Evolutionary conservation across 2,113 vertebrate genomes (phyloP), one percentile per base, ranked within the genome.

Genomic region (Sciurus niger): DNA sequence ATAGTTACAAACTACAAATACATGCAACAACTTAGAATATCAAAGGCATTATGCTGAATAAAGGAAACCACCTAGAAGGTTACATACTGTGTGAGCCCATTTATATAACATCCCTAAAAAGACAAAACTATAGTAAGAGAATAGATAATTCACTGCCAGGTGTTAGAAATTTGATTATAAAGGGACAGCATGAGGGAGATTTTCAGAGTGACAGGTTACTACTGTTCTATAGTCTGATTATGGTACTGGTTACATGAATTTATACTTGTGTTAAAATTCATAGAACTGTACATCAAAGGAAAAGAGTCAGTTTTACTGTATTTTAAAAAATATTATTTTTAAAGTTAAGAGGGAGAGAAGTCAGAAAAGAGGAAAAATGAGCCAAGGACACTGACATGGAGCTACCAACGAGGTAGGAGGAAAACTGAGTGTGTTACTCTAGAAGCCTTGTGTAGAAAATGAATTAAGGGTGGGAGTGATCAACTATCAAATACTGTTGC

Each of bases 11-110:
- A 48, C 46, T 48, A 48, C 46, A 48, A 48, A 48, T 48, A 89
- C 14, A 80, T 20, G 46, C 10, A 90, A 70, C 13, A 89, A 79
- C 20, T 83, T 30, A 77, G 55, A 97, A 55, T 63, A 96, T 28
- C 43, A 89, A 76, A 68, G 78, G 10, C 16, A 82, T 76, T 86
- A 88, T 55, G 6, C 14, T 90, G 32, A 72, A 17, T 78, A 83
- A 93, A 97, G 91, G 58, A 89, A 86, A 79, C 32, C 68, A 94
- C 46, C 34, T 77, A 77, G 84, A 85, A 84, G 82, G 32, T 82
- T 83, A 70, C 8, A 92, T 82, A 90, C 6, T 92, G 10, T 55
- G 78, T 43, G 78, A 58, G 60, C 86, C 16, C 14, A 94, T 51
- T 80, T 37, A 34, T 16, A 43, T 53, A 20, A 40, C 4, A 76